Evolutionary conservation across 2,113 vertebrate genomes (phyloP), one percentile per base, ranked within the genome.

Genomic region (Callipepla squamata): DNA sequence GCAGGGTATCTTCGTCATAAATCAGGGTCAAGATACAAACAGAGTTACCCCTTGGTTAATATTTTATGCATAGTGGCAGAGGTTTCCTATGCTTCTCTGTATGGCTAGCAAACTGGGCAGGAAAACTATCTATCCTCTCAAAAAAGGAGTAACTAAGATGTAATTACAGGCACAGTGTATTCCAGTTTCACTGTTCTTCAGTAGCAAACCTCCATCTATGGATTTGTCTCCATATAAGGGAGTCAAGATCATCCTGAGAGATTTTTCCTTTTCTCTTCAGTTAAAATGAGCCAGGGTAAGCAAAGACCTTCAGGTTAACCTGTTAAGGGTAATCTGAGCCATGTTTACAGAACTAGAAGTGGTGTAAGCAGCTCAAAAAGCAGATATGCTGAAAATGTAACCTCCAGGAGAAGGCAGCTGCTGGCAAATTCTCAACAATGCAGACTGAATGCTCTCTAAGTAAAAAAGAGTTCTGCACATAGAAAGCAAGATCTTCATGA

Each of bases 401-500:
- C 40, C n/a, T 28, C 13, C 21, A 79, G 65, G 9, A 81, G 18
- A 55, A 89, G 47, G 53, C 32, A 80, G 25, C 6, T 55, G 32
- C 50, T 28, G 38, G 25, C 38, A 59, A 78, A 57, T 21, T 73
- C 34, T 16, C 63, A 73, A 5, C 25, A 76, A 7, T 12, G 53
- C 21, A 72, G 51, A 63, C 3, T 7, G 11, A 10, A 15, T 38
- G 32, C 4, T 51, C 6, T 30, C 70, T 26, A 30, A 21, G 9
- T 15, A 34, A 50, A 50, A 6, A 8, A 40, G 7, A 63, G 7
- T 8, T 38, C 45, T 76, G 57, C 0, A 1, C 30, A 44, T 2
- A 62, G 7, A 72, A 59, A 70, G 38, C 36, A 48, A 78, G 13
- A 80, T 18, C 10, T 80, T 78, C 36, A 50, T 15, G 53, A 30